phyloP scores from a whole-genome alignment of 2,113 vertebrate species.

The Ochotona princeps region DNA sequence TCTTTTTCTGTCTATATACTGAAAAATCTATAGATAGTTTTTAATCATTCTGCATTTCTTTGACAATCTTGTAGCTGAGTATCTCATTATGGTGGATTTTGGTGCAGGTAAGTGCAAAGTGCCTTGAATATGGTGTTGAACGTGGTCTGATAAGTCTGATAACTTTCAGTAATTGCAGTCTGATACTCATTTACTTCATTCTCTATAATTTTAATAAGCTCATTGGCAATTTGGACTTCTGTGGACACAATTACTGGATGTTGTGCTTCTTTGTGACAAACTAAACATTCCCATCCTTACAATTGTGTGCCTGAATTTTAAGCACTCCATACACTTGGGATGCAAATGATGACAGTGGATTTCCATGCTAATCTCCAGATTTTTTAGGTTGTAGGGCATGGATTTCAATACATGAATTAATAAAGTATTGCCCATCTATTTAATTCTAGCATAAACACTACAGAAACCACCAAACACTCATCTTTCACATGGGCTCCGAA shows the following conservation, averaged over 20 bases:
- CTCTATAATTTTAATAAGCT: constrained; percentile 94
- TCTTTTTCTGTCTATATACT: constrained; percentile 69
- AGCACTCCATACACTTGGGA: too few species aligned
- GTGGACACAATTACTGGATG: neutral
- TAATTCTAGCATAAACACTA: too few species aligned
- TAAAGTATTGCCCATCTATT: too few species aligned
- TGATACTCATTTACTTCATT: constrained; percentile 94
- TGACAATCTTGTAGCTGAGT: constrained; percentile 96
- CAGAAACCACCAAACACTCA: too few species aligned
- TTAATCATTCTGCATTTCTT: constrained; percentile 95
- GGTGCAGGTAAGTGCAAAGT: constrained; percentile 95
- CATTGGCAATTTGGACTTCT: constrained; percentile 93
- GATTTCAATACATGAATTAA: too few species aligned
- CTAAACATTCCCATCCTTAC: neutral
- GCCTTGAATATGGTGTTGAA: constrained; percentile 96
- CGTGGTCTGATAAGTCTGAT: constrained; percentile 96
- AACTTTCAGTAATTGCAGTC: constrained; percentile 94
- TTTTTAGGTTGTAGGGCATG: too few species aligned
- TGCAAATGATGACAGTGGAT: too few species aligned
- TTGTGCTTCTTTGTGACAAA: neutral
- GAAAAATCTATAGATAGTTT: constrained; percentile 55
- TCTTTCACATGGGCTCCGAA: too few species aligned
- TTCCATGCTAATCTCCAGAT: too few species aligned
- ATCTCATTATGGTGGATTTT: constrained; percentile 98
- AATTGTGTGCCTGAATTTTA: neutral